Base-by-base conservation (phyloP, 2,113 vertebrate genomes). In the Ploceus nigricollis region DNA sequence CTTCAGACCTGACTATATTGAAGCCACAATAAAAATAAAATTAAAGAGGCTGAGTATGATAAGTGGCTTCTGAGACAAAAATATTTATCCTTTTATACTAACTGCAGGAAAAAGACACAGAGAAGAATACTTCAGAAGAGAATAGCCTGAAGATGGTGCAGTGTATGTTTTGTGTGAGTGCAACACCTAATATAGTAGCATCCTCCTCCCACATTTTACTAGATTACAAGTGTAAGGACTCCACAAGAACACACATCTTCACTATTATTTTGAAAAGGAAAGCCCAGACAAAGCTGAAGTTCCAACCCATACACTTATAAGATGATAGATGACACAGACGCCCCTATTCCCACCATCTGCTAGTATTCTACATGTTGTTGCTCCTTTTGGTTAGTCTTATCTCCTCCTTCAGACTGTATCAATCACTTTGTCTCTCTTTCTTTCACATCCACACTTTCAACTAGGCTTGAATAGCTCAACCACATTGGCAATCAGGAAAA, bases 261-360 rank as follows among this genome's bases (percentile, higher is more conserved):
- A 5, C 22, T 47, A 31, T 27, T 64, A 28, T 54, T 89, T 63
- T 7, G 11, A 37, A 80, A 64, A 77, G 12, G 25, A 53, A 87
- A 73, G 42, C 31, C 50, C 24, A 21, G 21, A 54, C 7, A 69
- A 86, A 92, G n/a, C 24, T 73, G 58, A 37, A 81, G 31, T 14
- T 72, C 53, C n/a, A 50, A 37, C 35, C 51, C 61, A 44, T 12
- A 22, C 0, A 0, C 15, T 75, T 6, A 3, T 0, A 33, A 1
- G 2, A 27, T 16, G 56, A 45, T 0, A 15, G 45, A 39, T 27
- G 33, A 57, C 30, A 77, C 22, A 51, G 31, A 31, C 17, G 12
- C 12, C 7, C 18, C 12, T 44, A 6, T 54, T 70, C 14, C 57
- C 31, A 47, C 9, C 30, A 57, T 33, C 50, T 87, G 28, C 64